Evolutionary conservation across 2,888 invertebrate species (phyloP).

Genomic region (Oligia fasciuncula): DNA sequence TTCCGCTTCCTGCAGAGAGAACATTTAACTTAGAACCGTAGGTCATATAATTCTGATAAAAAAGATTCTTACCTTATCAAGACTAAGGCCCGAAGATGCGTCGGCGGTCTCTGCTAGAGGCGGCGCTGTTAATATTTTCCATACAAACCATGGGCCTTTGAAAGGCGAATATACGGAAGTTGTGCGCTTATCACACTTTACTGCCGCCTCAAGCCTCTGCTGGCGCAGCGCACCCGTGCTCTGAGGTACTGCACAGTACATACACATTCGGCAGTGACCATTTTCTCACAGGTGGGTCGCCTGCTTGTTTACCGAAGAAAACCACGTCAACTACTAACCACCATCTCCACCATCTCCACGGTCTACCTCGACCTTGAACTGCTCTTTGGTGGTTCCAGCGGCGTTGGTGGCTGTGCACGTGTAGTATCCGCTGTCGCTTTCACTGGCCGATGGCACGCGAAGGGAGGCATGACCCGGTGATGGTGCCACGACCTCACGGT

Average conservation of each 20-base stretch:
- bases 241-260: neutral
- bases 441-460: constrained; percentile 71
- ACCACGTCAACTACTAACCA: constrained; percentile 26
- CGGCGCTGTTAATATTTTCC: neutral
- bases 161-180: neutral
- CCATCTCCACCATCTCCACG: constrained; percentile 76
- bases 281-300: neutral
- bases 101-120: neutral
- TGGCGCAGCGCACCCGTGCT: neutral
- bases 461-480: constrained; percentile 79
- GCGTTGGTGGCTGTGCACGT: constrained; percentile 92
- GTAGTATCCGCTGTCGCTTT: constrained; percentile 93
- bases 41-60: too few species aligned
- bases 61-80: too few species aligned
- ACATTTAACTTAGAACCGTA: neutral
- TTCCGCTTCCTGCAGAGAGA: constrained; percentile 72
- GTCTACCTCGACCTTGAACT: constrained; percentile 91
- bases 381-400: constrained; percentile 91
- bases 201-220: neutral
- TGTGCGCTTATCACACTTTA: neutral
- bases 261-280: neutral
- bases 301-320: neutral
- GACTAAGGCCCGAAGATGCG: too few species aligned
- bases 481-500: constrained; percentile 73
- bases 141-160: neutral